Evolutionary conservation across 2,888 invertebrate species (phyloP), one percentile per base, ranked within the genome.

Genomic region (Margaritifera margaritifera): DNA sequence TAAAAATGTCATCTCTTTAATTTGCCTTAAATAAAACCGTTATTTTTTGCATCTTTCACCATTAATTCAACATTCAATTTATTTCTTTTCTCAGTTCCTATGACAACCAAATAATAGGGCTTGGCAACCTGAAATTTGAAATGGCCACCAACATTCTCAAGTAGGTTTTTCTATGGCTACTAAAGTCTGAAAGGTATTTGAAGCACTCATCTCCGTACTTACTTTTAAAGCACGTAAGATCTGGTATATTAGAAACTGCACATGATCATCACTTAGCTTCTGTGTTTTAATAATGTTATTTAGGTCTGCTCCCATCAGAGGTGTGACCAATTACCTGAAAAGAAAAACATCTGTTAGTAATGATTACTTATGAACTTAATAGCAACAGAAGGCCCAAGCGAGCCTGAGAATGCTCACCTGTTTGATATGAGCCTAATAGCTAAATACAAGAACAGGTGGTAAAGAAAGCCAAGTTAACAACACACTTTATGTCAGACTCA

Each of bases 261-360:
- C 98, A 91, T 99, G 99, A 88, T 99, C 99, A 90, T 99, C 98
- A 1, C 96, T 96, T 11, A 99, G 93, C 87, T 94, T 94, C 90
- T 99, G 99, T 62, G 99, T 99, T 85, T 97, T 94, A 69, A 99
- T 94, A 83, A 99, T 99, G 89, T 98, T 99, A 90, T 99, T 98
- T 69, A 99, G 92, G 92, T 99, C 99, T 22, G 99, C 98, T 64
- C 99, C 99, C 99, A 99, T 99, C 80, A 99, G 92, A 90, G 98
- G 96, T 72, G 98, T 98, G 19, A 99, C 98, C 86, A 99, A 92
- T 90, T 99, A 99, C 27, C 94, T 94, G 90, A n/a, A 79, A 68
- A 68, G 56, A 86, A 15, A 55, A 19, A 42, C 11, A 3, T 42
- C 11, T 42, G 42, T 42, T 42, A 11, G n/a, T 22, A 56, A 63